Percentiles rank a stretch among this genome's conserved stretches.
Evolutionary conservation across 2,113 vertebrate species (phyloP).

Genomic region (Carlito syrichta): DNA sequence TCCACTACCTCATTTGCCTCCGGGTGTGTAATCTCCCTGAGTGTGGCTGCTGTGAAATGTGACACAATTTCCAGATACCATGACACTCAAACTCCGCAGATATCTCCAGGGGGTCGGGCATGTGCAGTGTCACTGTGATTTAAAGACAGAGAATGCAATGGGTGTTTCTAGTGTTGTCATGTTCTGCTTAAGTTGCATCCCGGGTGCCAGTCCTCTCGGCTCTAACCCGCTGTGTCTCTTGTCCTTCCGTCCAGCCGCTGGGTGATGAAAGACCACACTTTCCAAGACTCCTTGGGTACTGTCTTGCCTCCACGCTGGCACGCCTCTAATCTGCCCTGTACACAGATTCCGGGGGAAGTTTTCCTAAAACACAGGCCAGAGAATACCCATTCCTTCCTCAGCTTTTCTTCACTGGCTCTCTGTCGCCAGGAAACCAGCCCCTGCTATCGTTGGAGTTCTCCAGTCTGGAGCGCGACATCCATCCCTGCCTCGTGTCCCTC

Average conservation of each 20-base stretch:
- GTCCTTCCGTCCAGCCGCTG: too few relatives aligned
- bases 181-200: neutral
- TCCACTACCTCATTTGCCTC: neutral
- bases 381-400: neutral
- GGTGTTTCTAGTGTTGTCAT: neutral
- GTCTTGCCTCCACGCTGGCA: neutral
- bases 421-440: neutral
- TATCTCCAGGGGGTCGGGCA: neutral
- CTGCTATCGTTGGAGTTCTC: neutral
- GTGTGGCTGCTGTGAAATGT: neutral
- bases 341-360: neutral
- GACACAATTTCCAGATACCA: neutral
- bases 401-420: neutral
- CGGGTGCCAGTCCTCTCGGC: too few relatives aligned
- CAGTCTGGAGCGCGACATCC: neutral
- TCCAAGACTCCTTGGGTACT: neutral
- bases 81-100: neutral
- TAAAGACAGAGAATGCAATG: too few relatives aligned
- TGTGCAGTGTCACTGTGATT: neutral
- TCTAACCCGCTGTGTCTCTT: too few relatives aligned
- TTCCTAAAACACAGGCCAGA: neutral
- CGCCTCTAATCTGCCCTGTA: neutral
- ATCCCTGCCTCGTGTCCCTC: neutral
- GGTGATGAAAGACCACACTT: neutral
- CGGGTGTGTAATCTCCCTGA: neutral